Evolutionary conservation across 2,797 vertebrate genomes (phyloP), one percentile per base, ranked within the genome.

Genomic region (Sternotherus odoratus): DNA sequence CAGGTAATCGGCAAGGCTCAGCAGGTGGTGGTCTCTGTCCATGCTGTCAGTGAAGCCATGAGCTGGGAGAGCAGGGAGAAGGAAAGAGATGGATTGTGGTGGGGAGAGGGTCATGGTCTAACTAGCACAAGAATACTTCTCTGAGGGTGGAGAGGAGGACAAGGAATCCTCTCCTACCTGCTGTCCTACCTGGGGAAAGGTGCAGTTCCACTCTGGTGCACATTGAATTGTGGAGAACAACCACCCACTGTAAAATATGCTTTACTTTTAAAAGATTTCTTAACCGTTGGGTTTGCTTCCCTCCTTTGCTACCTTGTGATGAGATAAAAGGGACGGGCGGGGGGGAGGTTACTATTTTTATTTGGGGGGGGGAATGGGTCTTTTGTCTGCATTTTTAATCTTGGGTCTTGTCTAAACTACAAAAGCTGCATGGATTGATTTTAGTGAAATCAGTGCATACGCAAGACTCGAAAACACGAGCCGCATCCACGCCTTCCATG

Each of bases 141-240:
- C 46, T 79, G 21, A 57, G 66, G 21, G 57, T 46, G 8, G 0
- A 39, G 48, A 48, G 30, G 3, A 79, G 12, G n/a, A 21, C 5
- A 49, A 0, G 0, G 15, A 2, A 56, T 48, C 2, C 12, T 87
- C 4, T 80, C 69, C 28, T 85, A 8, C n/a, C 48, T 95, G 84
- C 12, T 87, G 4, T 80, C 69, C 28, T 85, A 9, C 39, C 48
- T 95, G 84, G 69, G 80, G 79, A 83, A 91, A 82, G 90, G 50
- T n/a, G 30, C 0, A 0, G 3, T 15, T 82, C 23, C 36, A 49
- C 6, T 84, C 43, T 60, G 53, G 21, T 85, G 49, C 24, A n/a
- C 5, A 39, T 39, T 39, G n/a, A 69, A 69, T 39, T 69, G n/a
- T 69, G 19, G n/a, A n/a, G n/a, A 23, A 23, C 9, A 69, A 36